These are phyloP conservation scores for Heteromyza rotundicornis DNA, from an alignment of 2,888 invertebrate genomes.

Conservation along the genomic window DNA sequence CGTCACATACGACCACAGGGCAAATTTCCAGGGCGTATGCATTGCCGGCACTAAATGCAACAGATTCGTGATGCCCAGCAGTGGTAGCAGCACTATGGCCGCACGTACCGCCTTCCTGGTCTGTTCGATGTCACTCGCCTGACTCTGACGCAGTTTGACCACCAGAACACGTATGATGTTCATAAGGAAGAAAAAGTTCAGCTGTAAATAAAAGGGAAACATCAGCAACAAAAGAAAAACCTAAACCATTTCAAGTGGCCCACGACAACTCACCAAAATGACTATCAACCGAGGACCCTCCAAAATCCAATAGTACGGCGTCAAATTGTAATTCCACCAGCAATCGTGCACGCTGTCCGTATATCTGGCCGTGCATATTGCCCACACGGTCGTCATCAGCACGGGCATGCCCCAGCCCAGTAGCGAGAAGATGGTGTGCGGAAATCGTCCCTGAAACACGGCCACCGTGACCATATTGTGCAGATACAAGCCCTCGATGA, in stretches of 20 bases:
- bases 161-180: slow-evolving; percentile 82
- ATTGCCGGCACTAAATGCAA: slow-evolving; percentile 76
- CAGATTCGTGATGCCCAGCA: slow-evolving; percentile 81
- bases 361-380: slow-evolving; percentile 67
- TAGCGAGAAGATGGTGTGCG: slow-evolving; percentile 68
- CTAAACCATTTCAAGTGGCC: neutral
- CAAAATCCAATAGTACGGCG: slow-evolving; percentile 84
- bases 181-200: slow-evolving; percentile 78
- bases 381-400: slow-evolving; percentile 74
- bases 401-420: slow-evolving; percentile 80
- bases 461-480: slow-evolving; percentile 83
- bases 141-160: slow-evolving; percentile 74
- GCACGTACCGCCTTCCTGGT: slow-evolving; percentile 82
- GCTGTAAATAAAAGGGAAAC: slow-evolving; percentile 63
- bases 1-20: slow-evolving; percentile 78
- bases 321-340: slow-evolving; percentile 87
- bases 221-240: neutral
- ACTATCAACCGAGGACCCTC: slow-evolving; percentile 85
- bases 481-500: slow-evolving; percentile 89
- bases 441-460: slow-evolving; percentile 69
- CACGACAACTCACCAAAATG: slow-evolving; percentile 71
- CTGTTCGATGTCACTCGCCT: slow-evolving; percentile 77
- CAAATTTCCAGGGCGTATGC: slow-evolving; percentile 74
- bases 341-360: slow-evolving; percentile 63
- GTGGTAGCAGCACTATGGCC: slow-evolving; percentile 77